A percentile compares a stretch with the other conserved stretches of the same genome.
phyloP scores from a whole-genome alignment of 2,797 vertebrate species.

The Siniperca scherzeri region DNA sequence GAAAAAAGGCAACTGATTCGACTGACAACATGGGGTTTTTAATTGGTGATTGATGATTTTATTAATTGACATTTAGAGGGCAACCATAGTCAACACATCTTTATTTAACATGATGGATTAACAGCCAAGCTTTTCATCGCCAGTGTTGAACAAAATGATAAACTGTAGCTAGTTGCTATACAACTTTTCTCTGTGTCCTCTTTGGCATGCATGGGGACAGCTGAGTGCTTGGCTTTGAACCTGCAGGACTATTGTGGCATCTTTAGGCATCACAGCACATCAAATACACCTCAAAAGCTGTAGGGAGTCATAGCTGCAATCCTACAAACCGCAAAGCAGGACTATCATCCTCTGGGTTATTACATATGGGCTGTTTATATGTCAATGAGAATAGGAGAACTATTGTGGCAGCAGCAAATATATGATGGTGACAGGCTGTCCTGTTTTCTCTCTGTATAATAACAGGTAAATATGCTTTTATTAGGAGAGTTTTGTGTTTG shows the following conservation, averaged over 20 bases:
- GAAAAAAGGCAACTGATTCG: background rate
- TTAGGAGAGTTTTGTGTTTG: background rate
- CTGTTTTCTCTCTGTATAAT: constrained; percentile 4
- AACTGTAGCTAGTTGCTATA: constrained; percentile 10
- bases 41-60: constrained; percentile 4
- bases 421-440: background rate
- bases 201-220: constrained; percentile 26
- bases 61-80: constrained; percentile 6
- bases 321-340: constrained; percentile 48
- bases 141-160: constrained; percentile 4
- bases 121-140: constrained; percentile 31
- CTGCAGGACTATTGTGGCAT: constrained; percentile 49
- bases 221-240: constrained; percentile 53
- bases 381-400: constrained; percentile 13
- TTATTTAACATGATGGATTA: constrained; percentile 32
- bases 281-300: constrained; percentile 43
- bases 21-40: background rate
- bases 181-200: constrained; percentile 11
- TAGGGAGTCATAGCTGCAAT: constrained; percentile 47
- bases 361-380: constrained; percentile 50
- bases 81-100: background rate
- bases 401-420: constrained; percentile 15
- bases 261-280: constrained; percentile 62
- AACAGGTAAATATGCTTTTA: constrained; percentile 2
- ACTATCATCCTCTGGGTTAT: constrained; percentile 50